Base-by-base conservation (phyloP, 1,140 invertebrate species). In the Heterodera carotae region DNA sequence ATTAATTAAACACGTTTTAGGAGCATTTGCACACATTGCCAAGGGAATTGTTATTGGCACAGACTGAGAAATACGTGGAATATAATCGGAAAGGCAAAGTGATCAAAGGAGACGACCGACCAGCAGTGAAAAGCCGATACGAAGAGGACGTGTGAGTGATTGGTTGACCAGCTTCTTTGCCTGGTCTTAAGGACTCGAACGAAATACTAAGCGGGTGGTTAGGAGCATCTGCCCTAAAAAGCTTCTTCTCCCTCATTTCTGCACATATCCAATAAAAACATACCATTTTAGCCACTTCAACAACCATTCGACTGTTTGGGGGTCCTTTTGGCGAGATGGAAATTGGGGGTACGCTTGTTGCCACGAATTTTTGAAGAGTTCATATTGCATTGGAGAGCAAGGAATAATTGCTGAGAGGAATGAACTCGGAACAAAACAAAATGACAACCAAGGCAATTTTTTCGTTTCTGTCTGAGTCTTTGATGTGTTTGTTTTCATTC, bases 271-370 rank as follows among this genome's bases (percentile, higher is more conserved):
- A n/a, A n/a, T n/a, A n/a, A n/a, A n/a, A n/a, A n/a, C n/a, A n/a
- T n/a, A n/a, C n/a, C 18, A 59, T 68, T 81, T 72, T 48, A 83
- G 83, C 6, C 76, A 77, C 7, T 76, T 77, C 1, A 74, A 77
- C 22, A 87, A 87, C 71, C 85, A 87, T 62, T 85, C 84, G 86
- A 92, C 92, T 27, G 92, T 99, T 12, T 99, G 93, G 93, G 97
- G 97, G 2, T 98, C 95, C 0, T 98, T 91, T 88, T 99, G 96
- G 95, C 91, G 91, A 80, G 91, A 92, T 78, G 94, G 94, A 0
- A 89, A 92, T 75, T 99, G 97, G 97, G 97, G 96, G 0, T 99
- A 93, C 88, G 93, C 93, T 85, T 86, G 97, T 86, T 99, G 97
- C 89, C 92, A 97, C 88, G 94, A 94, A 0, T 92, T 93, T 79